Evolutionary conservation across 2,113 vertebrate genomes (phyloP), one percentile per base, ranked within the genome.

Genomic region (Saccopteryx bilineata): DNA sequence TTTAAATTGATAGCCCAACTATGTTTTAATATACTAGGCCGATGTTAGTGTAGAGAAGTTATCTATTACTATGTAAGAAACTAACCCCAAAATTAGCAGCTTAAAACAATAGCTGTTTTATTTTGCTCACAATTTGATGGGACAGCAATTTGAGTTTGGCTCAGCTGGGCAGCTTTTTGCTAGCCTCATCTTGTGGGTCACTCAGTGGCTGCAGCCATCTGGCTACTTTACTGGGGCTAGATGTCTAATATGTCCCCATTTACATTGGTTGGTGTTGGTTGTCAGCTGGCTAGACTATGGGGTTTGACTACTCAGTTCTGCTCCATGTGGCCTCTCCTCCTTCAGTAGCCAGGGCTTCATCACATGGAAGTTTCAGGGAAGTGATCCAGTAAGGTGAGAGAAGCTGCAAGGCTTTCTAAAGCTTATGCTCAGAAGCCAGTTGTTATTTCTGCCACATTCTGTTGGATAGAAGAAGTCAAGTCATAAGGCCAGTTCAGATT

Each of bases 401-500:
- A 83, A 50, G 31, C 39, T 66, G 8, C 56, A 89, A 86, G 31
- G 46, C 5, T 19, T 88, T 79, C 78, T 75, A 58, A 71, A 89
- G 33, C 31, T 15, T 18, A 88, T 46, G 26, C n/a, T 79, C 15
- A 46, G 39, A 86, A 84, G 78, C 39, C 17, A 17, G 50, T 33
- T 75, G 28, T 50, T 94, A 78, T 83, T 94, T 92, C 39, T 92
- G 50, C 24, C 24, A 84, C 63, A 50, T 66, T 52, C 26, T 86
- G 7, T 14, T 87, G 46, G 39, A 83, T 31, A 52, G 58, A 66
- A n/a, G 1, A 46, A 79, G 24, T 63, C n/a, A 79, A 74, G 23
- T 74, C 69, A 90, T 28, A 52, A 83, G 33, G 4, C 18, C 69
- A 65, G 75, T 56, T 87, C 80, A 60, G 28, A 91, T 54, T 80